Base-by-base conservation (phyloP, 2,113 vertebrate species). In the Plectropomus leopardus region DNA sequence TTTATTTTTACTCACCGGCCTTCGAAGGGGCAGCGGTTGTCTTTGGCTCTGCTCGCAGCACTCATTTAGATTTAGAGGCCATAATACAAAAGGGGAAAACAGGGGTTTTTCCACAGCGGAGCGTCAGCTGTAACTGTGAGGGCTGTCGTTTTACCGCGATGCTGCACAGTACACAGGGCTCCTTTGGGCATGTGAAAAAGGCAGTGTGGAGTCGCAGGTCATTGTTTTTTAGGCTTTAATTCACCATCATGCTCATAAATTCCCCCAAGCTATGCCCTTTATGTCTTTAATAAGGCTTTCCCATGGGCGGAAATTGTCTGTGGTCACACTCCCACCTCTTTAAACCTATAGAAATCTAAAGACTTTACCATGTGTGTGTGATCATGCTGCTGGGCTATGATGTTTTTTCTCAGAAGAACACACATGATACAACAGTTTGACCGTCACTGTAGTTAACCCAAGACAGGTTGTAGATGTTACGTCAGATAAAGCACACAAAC, bases 41-140 rank as follows among this genome's bases (percentile, higher is more conserved):
- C 67, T 89, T 94, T 94, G 92, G 92, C 91, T 86, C 69, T 5
- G 72, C 55, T 81, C 30, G 6, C 72, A 51, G 76, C 30, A 16
- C 89, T 88, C 85, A 79, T 93, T 93, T 88, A 91, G 83, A 91
- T 89, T 91, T 89, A 86, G 75, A 72, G 81, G 57, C 80, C 73
- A 53, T 92, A 89, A 89, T 78, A 88, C 84, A 74, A 91, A 89
- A 75, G 69, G 83, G 78, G 72, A 89, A 86, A 89, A 90, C 58
- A 65, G 36, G 28, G 45, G 55, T 83, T 87, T 84, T 86, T 51
- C 84, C 28, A 40, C 53, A 45, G 65, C 83, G 63, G 44, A 63
- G 28, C 40, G 45, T 78, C 65, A 76, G 68, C 70, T 58, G 1
- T 79, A 82, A 83, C 74, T 72, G 57, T 63, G 64, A 83, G 73